Conservation (phyloP, 2,797 vertebrate species). For the Cryptoprocta ferox region DNA sequence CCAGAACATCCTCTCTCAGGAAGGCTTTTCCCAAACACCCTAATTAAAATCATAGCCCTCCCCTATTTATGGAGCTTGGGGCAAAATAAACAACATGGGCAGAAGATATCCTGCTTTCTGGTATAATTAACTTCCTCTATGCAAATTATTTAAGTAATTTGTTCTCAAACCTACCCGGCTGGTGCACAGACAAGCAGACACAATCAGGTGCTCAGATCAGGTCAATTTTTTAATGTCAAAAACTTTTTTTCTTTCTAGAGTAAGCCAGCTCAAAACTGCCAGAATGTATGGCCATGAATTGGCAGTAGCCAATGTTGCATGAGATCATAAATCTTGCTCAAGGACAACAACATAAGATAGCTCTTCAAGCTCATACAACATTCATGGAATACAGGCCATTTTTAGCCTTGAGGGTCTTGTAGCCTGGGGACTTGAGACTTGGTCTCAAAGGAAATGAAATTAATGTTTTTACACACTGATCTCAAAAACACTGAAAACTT, state of each 20-base stretch:
- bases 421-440: not conserved
- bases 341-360: not conserved
- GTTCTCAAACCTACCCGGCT: not conserved
- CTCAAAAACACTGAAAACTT: slow-evolving; percentile 7
- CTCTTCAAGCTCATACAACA: slow-evolving; percentile 54
- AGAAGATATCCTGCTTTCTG: not conserved
- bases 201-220: not conserved
- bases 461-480: slow-evolving; percentile 37
- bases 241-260: slow-evolving; percentile 52
- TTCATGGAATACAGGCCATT: slow-evolving; percentile 57
- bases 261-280: slow-evolving; percentile 13
- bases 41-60: not conserved
- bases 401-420: not conserved
- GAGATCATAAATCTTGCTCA: slow-evolving; percentile 63
- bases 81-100: not conserved
- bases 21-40: not conserved
- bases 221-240: not conserved
- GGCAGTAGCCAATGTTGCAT: not conserved
- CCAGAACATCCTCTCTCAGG: not conserved
- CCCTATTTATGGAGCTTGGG: not conserved
- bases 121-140: not conserved
- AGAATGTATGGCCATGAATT: not conserved
- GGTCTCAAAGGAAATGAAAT: slow-evolving; percentile 64
- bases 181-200: not conserved
- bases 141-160: slow-evolving; percentile 28